phyloP scores from a whole-genome alignment of 2,888 invertebrate species.

The Lypha dubia region DNA sequence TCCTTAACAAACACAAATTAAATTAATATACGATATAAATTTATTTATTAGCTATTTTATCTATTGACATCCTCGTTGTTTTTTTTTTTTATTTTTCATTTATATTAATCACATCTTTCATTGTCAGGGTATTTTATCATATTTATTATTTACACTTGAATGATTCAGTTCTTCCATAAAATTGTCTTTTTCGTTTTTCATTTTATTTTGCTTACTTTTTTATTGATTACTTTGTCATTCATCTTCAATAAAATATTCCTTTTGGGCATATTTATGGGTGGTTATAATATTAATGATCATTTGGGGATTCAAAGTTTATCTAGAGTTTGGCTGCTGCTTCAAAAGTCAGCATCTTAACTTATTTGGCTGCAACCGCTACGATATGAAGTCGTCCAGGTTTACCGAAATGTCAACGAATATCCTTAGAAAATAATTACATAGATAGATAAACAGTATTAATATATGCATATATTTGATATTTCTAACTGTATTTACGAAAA shows the following conservation, averaged over 20 bases:
- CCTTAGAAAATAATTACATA: too few relatives aligned
- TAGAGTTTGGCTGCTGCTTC: neutral
- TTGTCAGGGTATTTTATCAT: constrained; percentile 38
- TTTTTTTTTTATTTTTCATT: too few relatives aligned
- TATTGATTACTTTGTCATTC: constrained; percentile 51
- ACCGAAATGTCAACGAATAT: constrained; percentile 21
- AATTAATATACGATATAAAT: constrained; percentile 17
- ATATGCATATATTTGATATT: neutral
- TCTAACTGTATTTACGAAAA: too few relatives aligned
- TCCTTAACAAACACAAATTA: constrained; percentile 7
- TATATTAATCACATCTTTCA: neutral
- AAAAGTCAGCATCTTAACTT: too few relatives aligned
- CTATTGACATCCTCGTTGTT: constrained; percentile 73
- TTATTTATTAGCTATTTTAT: constrained; percentile 61
- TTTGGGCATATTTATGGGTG: constrained; percentile 25
- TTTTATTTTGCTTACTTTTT: constrained; percentile 23
- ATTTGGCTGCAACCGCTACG: too few relatives aligned
- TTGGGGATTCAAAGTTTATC: constrained; percentile 50
- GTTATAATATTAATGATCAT: constrained; percentile 15
- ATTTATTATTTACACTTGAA: constrained; percentile 68
- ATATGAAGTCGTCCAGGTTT: constrained; percentile 7
- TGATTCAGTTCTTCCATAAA: constrained; percentile 35
- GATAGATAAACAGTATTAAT: neutral
- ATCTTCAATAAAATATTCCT: constrained; percentile 27
- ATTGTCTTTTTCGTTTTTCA: neutral